Conservation (phyloP, 2,113 vertebrate species). For the Riparia riparia region DNA sequence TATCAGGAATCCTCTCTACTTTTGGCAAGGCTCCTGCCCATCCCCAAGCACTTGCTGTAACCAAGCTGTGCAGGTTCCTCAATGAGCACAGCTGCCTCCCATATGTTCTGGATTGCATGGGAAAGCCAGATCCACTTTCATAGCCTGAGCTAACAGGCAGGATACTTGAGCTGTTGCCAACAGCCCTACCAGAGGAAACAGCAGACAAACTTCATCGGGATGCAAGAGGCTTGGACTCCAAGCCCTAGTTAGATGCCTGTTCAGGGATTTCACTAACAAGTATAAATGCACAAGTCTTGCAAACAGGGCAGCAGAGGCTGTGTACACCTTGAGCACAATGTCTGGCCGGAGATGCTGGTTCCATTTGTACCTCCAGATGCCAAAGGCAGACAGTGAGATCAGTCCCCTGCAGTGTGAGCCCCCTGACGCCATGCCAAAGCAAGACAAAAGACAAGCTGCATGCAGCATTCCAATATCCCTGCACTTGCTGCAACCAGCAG, state of each 20-base stretch:
- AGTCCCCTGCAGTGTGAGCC: fast-evolving
- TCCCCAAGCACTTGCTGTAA: constrained; percentile 18
- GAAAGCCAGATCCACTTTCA: not conserved
- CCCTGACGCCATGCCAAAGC: not conserved
- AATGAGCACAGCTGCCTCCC: constrained; percentile 7
- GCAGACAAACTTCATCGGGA: not conserved
- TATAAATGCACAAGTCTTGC: not conserved
- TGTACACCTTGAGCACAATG: not conserved
- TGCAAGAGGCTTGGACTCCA: not conserved
- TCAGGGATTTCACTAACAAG: not conserved
- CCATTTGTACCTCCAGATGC: not conserved
- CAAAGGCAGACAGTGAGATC: fast-evolving
- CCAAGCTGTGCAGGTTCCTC: constrained; percentile 26
- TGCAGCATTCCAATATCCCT: not conserved
- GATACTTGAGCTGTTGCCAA: constrained; percentile 13
- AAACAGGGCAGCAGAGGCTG: not conserved
- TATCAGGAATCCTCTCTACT: not conserved
- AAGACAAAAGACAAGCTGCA: not conserved
- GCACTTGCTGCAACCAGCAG: not conserved
- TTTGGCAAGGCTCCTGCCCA: not conserved
- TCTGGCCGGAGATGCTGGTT: not conserved
- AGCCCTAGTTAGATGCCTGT: not conserved
- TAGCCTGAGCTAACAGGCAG: not conserved
- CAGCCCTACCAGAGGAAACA: not conserved
- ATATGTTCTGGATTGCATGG: not conserved